phyloP scores from a whole-genome alignment of 2,888 invertebrate species.

The Patella pellucida region DNA sequence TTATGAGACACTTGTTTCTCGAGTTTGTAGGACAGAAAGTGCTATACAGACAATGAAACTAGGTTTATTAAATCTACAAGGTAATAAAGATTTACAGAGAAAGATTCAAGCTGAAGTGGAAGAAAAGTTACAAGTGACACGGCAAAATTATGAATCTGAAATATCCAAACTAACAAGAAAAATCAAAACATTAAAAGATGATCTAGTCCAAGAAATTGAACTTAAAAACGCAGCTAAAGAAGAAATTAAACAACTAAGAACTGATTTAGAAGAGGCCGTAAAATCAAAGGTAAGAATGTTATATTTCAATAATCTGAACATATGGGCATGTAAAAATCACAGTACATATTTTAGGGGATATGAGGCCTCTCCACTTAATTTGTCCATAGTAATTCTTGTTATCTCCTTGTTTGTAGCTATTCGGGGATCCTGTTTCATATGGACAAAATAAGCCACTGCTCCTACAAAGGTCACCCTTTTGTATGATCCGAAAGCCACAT shows the following conservation, averaged over 20 bases:
- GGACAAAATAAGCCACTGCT: too few relatives aligned
- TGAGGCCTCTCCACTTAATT: too few relatives aligned
- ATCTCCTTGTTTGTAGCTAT: too few relatives aligned
- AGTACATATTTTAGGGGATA: too few relatives aligned
- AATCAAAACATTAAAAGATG: conserved; percentile 50
- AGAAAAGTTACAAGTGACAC: conserved; percentile 48
- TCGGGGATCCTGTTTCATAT: too few relatives aligned
- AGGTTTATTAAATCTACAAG: conserved; percentile 55
- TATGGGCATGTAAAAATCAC: not conserved
- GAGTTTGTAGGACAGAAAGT: conserved; percentile 65
- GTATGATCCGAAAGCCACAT: too few relatives aligned
- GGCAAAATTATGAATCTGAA: conserved; percentile 57
- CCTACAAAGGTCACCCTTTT: too few relatives aligned
- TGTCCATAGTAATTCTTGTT: too few relatives aligned
- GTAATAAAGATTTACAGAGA: conserved; percentile 49
- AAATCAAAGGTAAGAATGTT: conserved; percentile 48
- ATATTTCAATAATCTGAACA: not conserved
- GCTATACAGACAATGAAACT: conserved; percentile 61
- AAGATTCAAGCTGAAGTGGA: conserved; percentile 48
- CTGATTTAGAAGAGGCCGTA: conserved; percentile 51
- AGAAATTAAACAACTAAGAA: conserved; percentile 53
- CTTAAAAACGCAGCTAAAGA: conserved; percentile 45
- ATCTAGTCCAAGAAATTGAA: conserved; percentile 46
- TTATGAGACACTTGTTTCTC: conserved; percentile 51
- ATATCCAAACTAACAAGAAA: conserved; percentile 52